A percentile compares a stretch with the other conserved stretches of the same genome.
Conservation (phyloP, 37 sponge, comb jelly and placozoan species). For the Ephydatia muelleri region DNA sequence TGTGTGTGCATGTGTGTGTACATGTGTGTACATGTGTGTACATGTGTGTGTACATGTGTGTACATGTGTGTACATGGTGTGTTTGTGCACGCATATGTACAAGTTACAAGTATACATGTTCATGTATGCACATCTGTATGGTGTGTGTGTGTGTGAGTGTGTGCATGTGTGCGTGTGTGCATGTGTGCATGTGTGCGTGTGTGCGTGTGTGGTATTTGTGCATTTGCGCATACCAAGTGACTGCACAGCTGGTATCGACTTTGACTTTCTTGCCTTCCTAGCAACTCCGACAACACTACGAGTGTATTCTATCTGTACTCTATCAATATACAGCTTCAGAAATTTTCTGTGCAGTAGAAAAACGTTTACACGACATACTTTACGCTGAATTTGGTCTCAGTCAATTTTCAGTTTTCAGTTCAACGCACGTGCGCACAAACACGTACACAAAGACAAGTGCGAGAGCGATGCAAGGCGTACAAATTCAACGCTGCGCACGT, state of each 20-base stretch:
- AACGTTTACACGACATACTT: no score
- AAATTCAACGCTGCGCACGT: not conserved
- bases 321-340: conserved; percentile 31
- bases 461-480: not conserved
- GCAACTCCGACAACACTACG: not conserved
- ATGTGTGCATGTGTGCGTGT: not conserved
- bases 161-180: not conserved
- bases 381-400: no score
- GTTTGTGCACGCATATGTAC: no score
- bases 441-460: not conserved
- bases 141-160: no score
- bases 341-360: conserved; percentile 19
- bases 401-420: no score
- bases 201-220: not conserved
- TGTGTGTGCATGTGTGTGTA: not conserved
- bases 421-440: not conserved
- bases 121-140: no score
- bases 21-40: not conserved
- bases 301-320: conserved; percentile 37
- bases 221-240: not conserved
- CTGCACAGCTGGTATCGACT: not conserved
- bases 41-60: no score
- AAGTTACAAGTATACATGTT: no score
- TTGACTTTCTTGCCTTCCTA: not conserved
- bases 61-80: not conserved